These are phyloP conservation scores for Oreochromis tanganicae DNA, from an alignment of 2,113 vertebrate species.

Conservation along the genomic window DNA sequence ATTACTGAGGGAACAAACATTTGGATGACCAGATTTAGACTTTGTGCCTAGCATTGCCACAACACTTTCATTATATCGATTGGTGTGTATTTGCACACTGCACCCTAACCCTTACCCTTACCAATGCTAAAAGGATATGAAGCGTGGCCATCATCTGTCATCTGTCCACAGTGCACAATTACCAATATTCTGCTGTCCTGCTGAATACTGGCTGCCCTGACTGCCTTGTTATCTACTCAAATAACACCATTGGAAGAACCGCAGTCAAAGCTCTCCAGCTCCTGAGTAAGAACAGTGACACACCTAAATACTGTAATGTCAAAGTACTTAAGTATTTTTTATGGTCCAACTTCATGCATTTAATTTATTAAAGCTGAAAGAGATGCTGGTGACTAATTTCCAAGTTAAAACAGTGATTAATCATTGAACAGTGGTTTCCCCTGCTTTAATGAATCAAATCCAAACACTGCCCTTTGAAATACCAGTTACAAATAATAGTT, in stretches of 20 bases:
- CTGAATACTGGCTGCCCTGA: slow-evolving; percentile 30
- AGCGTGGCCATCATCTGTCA: too few species aligned
- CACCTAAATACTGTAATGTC: too few species aligned
- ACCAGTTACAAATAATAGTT: background rate
- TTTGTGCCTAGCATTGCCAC: background rate
- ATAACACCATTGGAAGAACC: rapidly evolving
- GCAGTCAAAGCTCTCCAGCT: background rate
- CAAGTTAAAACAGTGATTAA: background rate
- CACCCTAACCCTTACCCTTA: background rate
- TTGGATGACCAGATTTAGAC: background rate
- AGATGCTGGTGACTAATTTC: background rate
- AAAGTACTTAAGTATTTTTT: background rate
- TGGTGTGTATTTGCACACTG: background rate
- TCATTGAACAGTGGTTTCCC: background rate
- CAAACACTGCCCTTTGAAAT: background rate
- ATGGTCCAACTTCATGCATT: background rate
- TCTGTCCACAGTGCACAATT: background rate
- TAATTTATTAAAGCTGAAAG: background rate
- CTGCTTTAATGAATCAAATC: background rate
- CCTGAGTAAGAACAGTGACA: slow-evolving; percentile 18
- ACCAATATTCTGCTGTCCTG: rapidly evolving
- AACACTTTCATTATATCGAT: background rate
- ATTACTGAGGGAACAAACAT: background rate
- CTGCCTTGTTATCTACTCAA: background rate
- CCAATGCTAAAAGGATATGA: too few species aligned